A percentile compares a stretch with the other conserved stretches of the same genome.
Conservation (phyloP, 2,113 vertebrate species). For the Thomomys bottae region DNA sequence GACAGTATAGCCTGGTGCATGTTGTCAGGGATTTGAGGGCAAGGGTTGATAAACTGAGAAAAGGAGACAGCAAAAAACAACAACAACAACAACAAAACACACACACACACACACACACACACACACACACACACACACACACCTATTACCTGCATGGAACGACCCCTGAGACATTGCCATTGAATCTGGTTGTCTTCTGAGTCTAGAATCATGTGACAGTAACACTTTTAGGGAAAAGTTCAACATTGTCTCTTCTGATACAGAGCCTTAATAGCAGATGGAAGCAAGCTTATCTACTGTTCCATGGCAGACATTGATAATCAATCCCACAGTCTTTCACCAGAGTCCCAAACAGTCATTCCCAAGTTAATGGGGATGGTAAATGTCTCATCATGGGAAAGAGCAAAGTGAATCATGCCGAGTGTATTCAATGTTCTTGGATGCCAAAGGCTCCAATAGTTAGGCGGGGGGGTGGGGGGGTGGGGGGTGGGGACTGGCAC, state of each 20-base stretch:
- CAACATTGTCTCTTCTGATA: not conserved
- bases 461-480: not conserved
- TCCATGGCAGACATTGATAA: constrained; percentile 57
- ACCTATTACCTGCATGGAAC: not conserved
- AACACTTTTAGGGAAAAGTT: not conserved
- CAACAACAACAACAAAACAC: too few species aligned
- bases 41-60: not conserved
- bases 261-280: not conserved
- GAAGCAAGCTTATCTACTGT: accelerated
- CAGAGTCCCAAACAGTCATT: not conserved
- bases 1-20: not conserved
- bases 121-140: too few species aligned
- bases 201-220: not conserved
- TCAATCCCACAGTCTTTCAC: constrained; percentile 18
- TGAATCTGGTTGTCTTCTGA: not conserved
- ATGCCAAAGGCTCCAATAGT: not conserved
- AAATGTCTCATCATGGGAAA: not conserved
- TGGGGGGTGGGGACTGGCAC: not conserved
- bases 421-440: not conserved
- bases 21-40: not conserved
- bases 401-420: not conserved
- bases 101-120: too few species aligned
- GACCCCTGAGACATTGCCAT: not conserved
- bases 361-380: not conserved
- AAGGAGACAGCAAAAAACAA: not conserved